These are phyloP conservation scores for Zaprionus ornatus DNA, from an alignment of 1,140 invertebrate genomes.

Conservation along the genomic window DNA sequence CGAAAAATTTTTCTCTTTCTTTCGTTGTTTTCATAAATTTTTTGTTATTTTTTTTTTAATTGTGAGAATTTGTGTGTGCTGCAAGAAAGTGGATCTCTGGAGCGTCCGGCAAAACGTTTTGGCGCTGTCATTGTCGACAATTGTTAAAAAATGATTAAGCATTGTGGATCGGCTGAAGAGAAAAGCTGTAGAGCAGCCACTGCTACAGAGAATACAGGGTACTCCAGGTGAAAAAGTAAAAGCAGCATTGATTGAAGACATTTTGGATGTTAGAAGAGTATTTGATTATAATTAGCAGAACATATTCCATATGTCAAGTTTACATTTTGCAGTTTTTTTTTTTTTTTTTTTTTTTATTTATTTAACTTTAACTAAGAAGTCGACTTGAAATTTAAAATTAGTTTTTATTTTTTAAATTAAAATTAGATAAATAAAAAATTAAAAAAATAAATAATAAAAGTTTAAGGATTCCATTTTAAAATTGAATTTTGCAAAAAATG, in stretches of 20 bases:
- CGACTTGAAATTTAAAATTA: no score
- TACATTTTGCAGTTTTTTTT: no score
- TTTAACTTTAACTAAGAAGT: no score
- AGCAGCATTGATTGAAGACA: not conserved
- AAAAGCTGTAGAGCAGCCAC: not conserved
- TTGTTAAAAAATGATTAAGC: conserved; percentile 67
- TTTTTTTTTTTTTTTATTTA: no score
- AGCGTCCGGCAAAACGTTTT: conserved; percentile 55
- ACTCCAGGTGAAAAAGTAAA: conserved; percentile 18
- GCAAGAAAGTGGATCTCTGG: conserved; percentile 58
- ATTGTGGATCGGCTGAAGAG: conserved; percentile 1
- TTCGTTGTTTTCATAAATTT: conserved; percentile 58
- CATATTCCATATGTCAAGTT: not conserved
- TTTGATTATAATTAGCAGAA: not conserved
- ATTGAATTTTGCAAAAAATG: no score
- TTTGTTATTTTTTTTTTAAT: conserved; percentile 69
- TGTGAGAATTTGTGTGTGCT: conserved; percentile 66
- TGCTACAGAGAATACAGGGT: conserved; percentile 2
- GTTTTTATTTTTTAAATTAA: no score
- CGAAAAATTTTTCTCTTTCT: conserved; percentile 64
- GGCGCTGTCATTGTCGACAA: conserved; percentile 74
- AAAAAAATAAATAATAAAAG: no score
- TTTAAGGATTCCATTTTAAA: no score
- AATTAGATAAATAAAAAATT: no score
- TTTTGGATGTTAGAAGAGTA: not conserved